Conservation (phyloP, 1,140 invertebrate genomes). For the Camponotus vicinus region DNA sequence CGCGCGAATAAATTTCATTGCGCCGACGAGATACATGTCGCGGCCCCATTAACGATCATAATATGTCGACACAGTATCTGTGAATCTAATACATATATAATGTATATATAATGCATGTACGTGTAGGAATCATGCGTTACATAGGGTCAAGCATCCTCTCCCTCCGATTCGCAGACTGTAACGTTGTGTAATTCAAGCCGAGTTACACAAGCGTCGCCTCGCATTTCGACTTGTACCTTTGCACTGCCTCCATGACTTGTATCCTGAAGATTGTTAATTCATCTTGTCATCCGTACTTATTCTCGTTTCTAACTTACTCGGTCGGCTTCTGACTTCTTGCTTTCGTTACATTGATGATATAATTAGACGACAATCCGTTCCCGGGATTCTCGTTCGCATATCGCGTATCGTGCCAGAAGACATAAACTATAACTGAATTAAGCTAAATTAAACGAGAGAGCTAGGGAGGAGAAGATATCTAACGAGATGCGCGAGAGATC, state of each 20-base stretch:
- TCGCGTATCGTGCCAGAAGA: conserved; percentile 10
- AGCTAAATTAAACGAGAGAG: neutral
- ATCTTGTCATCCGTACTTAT: neutral
- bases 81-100: neutral
- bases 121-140: conserved; percentile 60
- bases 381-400: neutral
- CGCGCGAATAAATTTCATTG: conserved; percentile 35
- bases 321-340: neutral
- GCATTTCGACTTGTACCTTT: conserved; percentile 51
- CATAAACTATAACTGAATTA: conserved; percentile 17
- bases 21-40: neutral
- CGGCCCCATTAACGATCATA: conserved; percentile 11
- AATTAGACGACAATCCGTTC: conserved; percentile 32
- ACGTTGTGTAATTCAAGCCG: conserved; percentile 49
- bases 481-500: neutral
- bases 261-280: conserved; percentile 16
- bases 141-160: conserved; percentile 60
- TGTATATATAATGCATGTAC: conserved; percentile 7
- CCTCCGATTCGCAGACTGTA: conserved; percentile 48
- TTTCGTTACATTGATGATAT: conserved; percentile 1
- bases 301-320: conserved; percentile 11
- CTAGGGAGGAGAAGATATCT: neutral
- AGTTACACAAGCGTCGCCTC: conserved; percentile 40
- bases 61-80: neutral
- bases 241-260: too few species aligned